These are phyloP conservation scores for Holotrichia oblita DNA, from an alignment of 1,140 invertebrate genomes.

Conservation along the genomic window DNA sequence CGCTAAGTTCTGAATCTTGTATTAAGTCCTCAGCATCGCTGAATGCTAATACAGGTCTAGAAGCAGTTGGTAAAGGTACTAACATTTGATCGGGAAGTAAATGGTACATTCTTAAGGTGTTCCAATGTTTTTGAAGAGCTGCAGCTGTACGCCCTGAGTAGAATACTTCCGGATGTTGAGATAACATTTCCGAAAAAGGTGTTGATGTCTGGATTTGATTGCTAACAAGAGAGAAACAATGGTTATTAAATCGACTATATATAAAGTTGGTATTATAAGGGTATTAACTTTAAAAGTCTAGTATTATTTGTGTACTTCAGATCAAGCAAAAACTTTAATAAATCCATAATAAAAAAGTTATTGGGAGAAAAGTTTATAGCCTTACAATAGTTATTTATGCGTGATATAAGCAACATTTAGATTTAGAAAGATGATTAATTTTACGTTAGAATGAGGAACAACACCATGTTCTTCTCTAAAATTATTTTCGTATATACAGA, in stretches of 20 bases:
- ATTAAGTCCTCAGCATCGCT: constrained; percentile 93
- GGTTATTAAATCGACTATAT: background rate
- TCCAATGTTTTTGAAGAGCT: constrained; percentile 88
- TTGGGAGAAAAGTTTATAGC: too few species aligned
- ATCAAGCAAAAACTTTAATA: too few species aligned
- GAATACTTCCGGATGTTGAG: constrained; percentile 85
- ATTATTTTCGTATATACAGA: too few species aligned
- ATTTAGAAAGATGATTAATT: too few species aligned
- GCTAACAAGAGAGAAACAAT: constrained; percentile 47
- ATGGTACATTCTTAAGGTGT: constrained; percentile 92
- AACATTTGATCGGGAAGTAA: constrained; percentile 90
- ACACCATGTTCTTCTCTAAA: too few species aligned
- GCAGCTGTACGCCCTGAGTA: constrained; percentile 88
- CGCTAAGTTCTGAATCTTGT: constrained; percentile 83
- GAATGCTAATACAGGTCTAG: constrained; percentile 78
- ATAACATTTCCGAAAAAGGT: constrained; percentile 89
- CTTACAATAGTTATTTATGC: too few species aligned
- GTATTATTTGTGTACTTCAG: too few species aligned
- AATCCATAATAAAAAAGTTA: too few species aligned
- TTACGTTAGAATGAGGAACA: too few species aligned
- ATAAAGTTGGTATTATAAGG: background rate
- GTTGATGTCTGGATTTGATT: constrained; percentile 66
- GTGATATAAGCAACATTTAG: too few species aligned
- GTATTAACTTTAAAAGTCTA: too few species aligned
- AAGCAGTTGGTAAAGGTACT: constrained; percentile 68